phyloP scores from a whole-genome alignment of 2,797 vertebrate species.

The Alouatta caraya region DNA sequence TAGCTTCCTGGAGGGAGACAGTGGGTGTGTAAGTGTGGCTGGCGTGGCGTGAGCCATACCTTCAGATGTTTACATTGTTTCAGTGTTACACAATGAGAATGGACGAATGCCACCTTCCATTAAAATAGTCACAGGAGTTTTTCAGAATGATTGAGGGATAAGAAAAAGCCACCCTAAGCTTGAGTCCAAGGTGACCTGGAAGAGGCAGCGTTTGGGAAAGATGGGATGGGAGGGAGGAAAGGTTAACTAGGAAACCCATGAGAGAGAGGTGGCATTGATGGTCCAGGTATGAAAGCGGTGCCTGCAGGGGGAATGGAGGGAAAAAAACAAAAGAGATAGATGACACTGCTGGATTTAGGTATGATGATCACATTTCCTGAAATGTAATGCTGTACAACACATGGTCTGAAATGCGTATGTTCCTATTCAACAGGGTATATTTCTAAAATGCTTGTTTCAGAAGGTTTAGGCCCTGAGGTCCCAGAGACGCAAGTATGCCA shows the following conservation, averaged over 20 bases:
- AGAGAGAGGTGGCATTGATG: not conserved
- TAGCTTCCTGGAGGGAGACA: not conserved
- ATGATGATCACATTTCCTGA: not conserved
- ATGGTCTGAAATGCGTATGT: not conserved
- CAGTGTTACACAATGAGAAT: not conserved
- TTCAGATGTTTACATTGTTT: not conserved
- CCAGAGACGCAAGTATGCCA: not conserved
- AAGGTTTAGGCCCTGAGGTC: not conserved
- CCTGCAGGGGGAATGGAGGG: not conserved
- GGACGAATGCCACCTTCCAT: not conserved
- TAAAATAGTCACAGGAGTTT: not conserved
- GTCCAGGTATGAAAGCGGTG: not conserved
- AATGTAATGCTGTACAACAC: not conserved
- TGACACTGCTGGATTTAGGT: not conserved
- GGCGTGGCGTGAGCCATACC: fast-evolving
- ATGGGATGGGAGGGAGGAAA: not conserved
- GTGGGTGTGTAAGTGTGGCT: not conserved
- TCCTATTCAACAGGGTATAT: not conserved
- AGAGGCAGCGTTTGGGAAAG: not conserved
- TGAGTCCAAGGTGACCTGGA: not conserved
- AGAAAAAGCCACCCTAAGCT: not conserved
- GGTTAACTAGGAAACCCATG: not conserved
- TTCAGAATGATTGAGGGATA: not conserved
- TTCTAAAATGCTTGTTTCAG: not conserved
- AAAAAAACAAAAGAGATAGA: not conserved